These are phyloP conservation scores for Syrmaticus mikado DNA, from an alignment of 2,113 vertebrate genomes.

Conservation along the genomic window DNA sequence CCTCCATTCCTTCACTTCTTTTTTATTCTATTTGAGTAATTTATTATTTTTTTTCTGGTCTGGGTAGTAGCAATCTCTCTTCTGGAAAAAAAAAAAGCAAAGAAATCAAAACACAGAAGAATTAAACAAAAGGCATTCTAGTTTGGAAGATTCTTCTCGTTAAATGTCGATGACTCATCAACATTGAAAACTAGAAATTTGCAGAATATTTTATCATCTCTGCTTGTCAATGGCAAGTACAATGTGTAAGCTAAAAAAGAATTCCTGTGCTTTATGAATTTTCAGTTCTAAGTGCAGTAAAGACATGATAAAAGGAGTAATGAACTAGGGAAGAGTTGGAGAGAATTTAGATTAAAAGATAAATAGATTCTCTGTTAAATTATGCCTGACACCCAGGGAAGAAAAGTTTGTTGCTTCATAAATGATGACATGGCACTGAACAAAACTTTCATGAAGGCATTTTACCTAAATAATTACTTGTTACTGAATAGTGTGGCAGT, in stretches of 20 bases:
- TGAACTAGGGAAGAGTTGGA: slow-evolving; percentile 46
- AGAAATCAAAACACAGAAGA: not conserved
- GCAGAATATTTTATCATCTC: slow-evolving; percentile 30
- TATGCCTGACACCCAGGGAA: slow-evolving; percentile 15
- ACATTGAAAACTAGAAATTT: slow-evolving; percentile 49
- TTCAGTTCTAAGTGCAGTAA: slow-evolving; percentile 50
- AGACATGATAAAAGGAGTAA: slow-evolving; percentile 62
- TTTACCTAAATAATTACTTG: slow-evolving; percentile 53
- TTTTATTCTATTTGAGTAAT: not conserved
- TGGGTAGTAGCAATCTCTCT: not conserved
- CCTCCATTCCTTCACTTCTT: not conserved
- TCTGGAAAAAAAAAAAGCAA: not conserved
- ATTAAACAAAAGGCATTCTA: not conserved
- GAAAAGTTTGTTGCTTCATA: slow-evolving; percentile 59
- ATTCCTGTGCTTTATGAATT: slow-evolving; percentile 45
- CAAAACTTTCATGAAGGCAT: slow-evolving; percentile 37
- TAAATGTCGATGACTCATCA: slow-evolving; percentile 36
- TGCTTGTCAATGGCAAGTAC: slow-evolving; percentile 38
- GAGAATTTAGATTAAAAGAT: slow-evolving; percentile 68
- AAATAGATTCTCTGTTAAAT: slow-evolving; percentile 58
- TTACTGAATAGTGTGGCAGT: not conserved
- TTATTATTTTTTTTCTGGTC: not conserved
- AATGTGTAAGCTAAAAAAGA: slow-evolving; percentile 55
- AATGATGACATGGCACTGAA: slow-evolving; percentile 14
- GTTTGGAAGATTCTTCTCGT: slow-evolving; percentile 20